Evolutionary conservation across 1,140 invertebrate species (phyloP), one percentile per base, ranked within the genome.

Genomic region (Helicoverpa armigera): DNA sequence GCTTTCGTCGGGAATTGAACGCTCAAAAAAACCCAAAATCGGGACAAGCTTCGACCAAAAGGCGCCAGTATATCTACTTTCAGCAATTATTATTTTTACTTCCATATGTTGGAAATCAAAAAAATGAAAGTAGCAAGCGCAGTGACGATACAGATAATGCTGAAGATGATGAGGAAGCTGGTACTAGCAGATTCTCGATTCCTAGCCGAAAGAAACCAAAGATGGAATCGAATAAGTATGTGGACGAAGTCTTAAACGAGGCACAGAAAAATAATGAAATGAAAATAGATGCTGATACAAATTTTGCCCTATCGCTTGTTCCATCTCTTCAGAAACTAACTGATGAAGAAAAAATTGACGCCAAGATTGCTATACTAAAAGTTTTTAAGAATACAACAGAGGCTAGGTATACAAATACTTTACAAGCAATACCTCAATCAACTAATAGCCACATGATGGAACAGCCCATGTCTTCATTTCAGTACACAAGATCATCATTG

Each of bases 31-130:
- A 75, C 60, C 60, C 53, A 31, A 82, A 82, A 31, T 82, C 74
- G 50, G 80, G 65, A 67, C 80, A 82, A 54, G 75, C 80, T 77
- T 29, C 65, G n/a, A 14, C 35, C 23, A 82, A 82, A 43, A 51
- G 80, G 48, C 73, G 58, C 29, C 50, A 61, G 77, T 82, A 78
- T 9, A 67, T 77, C 3, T 82, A 77, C 63, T 82, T 76, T 77
- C 10, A 78, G 16, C 73, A 53, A 23, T 61, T 77, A 61, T n/a
- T 81, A 60, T 81, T 81, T 69, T 81, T 82, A 73, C 35, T 77
- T 18, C 73, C 65, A 13, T 70, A 23, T 29, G 72, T 82, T 54
- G 53, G 78, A 53, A 48, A 43, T 7, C 3, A 43, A 50, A 35
- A 13, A 43, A 10, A 43, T 14, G 16, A 69, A 48, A 43, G 65